Base-by-base conservation (phyloP, 2,888 invertebrate genomes). In the Gastrophysa polygoni region DNA sequence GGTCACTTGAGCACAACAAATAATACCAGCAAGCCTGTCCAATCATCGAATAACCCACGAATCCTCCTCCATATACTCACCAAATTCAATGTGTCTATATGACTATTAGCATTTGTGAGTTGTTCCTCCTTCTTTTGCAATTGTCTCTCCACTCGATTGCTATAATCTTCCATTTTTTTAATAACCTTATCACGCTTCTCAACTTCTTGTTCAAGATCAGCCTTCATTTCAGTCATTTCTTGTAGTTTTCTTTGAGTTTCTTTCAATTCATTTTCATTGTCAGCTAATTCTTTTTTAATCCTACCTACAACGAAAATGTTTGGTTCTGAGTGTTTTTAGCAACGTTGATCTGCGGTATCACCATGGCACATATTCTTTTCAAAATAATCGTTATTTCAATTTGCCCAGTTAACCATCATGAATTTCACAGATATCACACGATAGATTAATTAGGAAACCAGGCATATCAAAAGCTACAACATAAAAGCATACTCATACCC, bases 41-140 rank as follows among this genome's bases (percentile, higher is more conserved):
- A n/a, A n/a, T n/a, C n/a, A n/a, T n/a, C n/a, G n/a, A n/a, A n/a
- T n/a, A n/a, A n/a, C n/a, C n/a, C n/a, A 14, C n/a, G 34, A 16
- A 20, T 44, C 7, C 7, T 11, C 38, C 20, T 5, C 46, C 65
- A 14, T 21, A 32, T 52, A 59, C 71, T 68, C 71, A 80, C 80
- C 75, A 67, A 65, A 68, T 75, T 76, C 32, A 76, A 65, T 63
- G 71, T 70, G 50, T 77, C 73, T 14, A 72, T 75, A 5, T 65
- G 73, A n/a, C 64, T 58, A 62, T 75, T 74, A 2, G 74, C 66
- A 38, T 75, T 71, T 50, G 71, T 70, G 7, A 77, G 50, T 57
- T 65, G 59, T 38, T 79, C 79, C 7, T 81, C 79, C 44, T 78
- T 76, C 54, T 73, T 76, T 43, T 75, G 69, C 7, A 76, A 65